Percentiles rank a stretch among this genome's conserved stretches.
Evolutionary conservation across 2,888 invertebrate species (phyloP).

Genomic region (Morinoia aosen): DNA sequence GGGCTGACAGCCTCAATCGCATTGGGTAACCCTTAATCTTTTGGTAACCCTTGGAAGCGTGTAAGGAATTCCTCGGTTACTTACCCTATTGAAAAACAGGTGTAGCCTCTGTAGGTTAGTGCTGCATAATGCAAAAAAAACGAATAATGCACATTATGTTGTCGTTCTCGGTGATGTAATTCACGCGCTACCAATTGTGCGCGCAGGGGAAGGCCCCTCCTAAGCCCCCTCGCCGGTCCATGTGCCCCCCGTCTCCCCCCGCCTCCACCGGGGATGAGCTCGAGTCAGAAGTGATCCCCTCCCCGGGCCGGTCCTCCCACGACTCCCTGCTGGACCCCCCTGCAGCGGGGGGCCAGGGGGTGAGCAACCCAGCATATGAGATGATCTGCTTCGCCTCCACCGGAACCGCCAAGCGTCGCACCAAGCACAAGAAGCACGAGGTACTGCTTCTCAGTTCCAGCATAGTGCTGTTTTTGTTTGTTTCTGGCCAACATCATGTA

Average conservation of each 20-base stretch:
- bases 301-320: constrained; percentile 1
- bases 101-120: too few relatives aligned
- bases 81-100: too few relatives aligned
- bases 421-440: constrained; percentile 58
- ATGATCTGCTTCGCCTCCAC: constrained; percentile 63
- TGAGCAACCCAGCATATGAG: constrained; percentile 60
- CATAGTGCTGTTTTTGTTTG: neutral
- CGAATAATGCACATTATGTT: too few relatives aligned
- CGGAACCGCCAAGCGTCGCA: constrained; percentile 10
- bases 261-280: constrained; percentile 59
- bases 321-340: neutral
- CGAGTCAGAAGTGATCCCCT: neutral
- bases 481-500: neutral
- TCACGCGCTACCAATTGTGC: neutral
- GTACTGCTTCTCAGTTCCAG: constrained; percentile 36
- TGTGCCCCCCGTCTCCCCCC: constrained; percentile 67
- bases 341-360: neutral
- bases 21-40: too few relatives aligned
- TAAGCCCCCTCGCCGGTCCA: constrained; percentile 67
- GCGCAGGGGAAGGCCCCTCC: constrained; percentile 65
- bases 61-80: too few relatives aligned
- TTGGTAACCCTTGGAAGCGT: too few relatives aligned
- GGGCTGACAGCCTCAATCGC: too few relatives aligned
- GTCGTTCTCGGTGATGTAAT: neutral
- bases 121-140: too few relatives aligned